Conservation (phyloP, 2,797 vertebrate genomes). For the Eospalax fontanierii region DNA sequence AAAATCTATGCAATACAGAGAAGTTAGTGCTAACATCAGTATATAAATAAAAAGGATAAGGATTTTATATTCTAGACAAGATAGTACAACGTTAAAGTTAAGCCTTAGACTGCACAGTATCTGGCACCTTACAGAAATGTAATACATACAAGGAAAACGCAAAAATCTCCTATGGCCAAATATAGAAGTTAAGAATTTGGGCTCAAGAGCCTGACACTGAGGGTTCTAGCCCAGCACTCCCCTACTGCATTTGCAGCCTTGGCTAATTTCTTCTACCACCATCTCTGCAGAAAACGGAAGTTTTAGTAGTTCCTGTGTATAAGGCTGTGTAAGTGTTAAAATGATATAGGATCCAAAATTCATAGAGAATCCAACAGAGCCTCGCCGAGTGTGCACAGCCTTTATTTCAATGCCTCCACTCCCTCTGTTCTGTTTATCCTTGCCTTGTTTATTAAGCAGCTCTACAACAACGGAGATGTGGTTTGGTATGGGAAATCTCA, state of each 20-base stretch:
- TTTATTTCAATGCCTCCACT: rapidly evolving
- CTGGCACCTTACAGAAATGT: background rate
- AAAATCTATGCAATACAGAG: slow-evolving; percentile 1
- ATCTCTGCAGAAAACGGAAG: background rate
- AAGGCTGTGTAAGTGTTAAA: background rate
- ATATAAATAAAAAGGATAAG: background rate
- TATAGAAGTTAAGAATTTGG: background rate
- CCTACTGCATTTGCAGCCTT: background rate
- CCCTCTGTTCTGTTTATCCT: background rate
- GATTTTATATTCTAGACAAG: background rate
- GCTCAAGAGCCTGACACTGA: background rate
- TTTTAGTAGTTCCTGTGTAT: background rate
- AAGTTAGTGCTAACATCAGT: background rate
- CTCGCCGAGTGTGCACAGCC: rapidly evolving
- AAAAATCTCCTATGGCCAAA: background rate
- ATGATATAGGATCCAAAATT: background rate
- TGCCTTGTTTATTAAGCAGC: background rate
- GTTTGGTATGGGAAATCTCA: background rate
- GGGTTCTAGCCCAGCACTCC: background rate
- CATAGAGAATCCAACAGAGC: background rate
- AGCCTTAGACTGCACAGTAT: background rate
- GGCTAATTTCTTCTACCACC: background rate
- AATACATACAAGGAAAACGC: background rate
- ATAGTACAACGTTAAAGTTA: background rate
- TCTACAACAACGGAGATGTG: background rate